Conservation (phyloP, 2,797 vertebrate species). For the Acanthopagrus latus region DNA sequence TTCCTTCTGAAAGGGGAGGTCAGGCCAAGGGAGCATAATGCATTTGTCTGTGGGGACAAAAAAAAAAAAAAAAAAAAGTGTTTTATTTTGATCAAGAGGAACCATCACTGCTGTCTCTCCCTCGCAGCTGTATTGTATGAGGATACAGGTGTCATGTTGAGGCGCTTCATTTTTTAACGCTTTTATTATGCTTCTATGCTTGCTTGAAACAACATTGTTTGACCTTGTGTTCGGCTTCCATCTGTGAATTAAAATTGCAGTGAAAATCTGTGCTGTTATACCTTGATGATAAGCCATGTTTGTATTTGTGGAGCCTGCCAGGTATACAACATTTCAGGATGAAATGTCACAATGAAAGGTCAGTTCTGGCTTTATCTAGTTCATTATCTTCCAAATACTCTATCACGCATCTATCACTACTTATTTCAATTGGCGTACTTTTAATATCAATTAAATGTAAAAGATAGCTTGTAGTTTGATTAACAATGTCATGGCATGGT, state of each 20-base stretch:
- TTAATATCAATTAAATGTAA: too few species aligned
- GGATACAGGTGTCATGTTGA: constrained; percentile 8
- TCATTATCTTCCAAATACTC: background rate
- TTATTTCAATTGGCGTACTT: background rate
- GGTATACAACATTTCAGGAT: background rate
- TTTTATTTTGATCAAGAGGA: constrained; percentile 16
- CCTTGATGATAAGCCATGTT: constrained; percentile 18
- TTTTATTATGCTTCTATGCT: constrained; percentile 10
- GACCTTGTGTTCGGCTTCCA: constrained; percentile 37
- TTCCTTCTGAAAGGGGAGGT: constrained; percentile 34
- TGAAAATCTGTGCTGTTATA: constrained; percentile 21
- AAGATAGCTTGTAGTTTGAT: background rate
- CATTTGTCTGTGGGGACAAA: constrained; percentile 14
- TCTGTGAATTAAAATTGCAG: constrained; percentile 23
- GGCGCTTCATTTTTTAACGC: constrained; percentile 1
- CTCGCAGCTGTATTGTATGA: background rate
- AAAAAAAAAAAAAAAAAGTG: constrained; percentile 12
- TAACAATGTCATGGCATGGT: background rate
- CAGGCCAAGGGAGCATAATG: constrained; percentile 3
- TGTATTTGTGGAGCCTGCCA: constrained; percentile 5
- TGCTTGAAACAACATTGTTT: constrained; percentile 11
- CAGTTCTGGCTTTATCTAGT: background rate
- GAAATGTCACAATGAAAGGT: background rate
- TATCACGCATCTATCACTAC: background rate
- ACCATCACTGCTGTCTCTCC: constrained; percentile 1